A percentile compares a stretch with the other conserved stretches of the same genome.
These are phyloP conservation scores for Hyles vespertilio DNA, from an alignment of 1,140 invertebrate species.

Conservation along the genomic window DNA sequence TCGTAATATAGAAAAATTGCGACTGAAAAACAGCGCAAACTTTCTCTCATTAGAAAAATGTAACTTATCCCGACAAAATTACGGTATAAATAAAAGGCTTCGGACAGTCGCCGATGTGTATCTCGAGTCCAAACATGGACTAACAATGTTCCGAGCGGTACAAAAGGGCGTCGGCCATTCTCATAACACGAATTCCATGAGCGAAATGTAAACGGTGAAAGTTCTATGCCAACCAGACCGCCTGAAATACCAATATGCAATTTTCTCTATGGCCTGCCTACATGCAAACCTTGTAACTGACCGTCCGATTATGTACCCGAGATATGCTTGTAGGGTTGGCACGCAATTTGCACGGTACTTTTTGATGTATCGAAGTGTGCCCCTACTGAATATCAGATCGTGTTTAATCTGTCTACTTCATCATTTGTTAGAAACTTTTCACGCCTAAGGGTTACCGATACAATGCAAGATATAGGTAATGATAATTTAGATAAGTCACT, in stretches of 20 bases:
- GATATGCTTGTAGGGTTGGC: background rate
- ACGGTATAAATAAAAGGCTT: too few species aligned
- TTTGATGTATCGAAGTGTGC: too few species aligned
- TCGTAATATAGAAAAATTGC: too few species aligned
- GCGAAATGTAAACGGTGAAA: slow-evolving; percentile 66
- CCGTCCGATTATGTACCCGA: slow-evolving; percentile 4
- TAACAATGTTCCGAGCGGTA: slow-evolving; percentile 14
- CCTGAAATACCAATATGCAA: slow-evolving; percentile 60
- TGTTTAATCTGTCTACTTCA: too few species aligned
- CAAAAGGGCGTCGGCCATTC: slow-evolving; percentile 52
- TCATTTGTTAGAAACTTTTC: too few species aligned
- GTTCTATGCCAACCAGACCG: slow-evolving; percentile 54
- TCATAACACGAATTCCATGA: slow-evolving; percentile 62
- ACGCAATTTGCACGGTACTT: slow-evolving; percentile 1
- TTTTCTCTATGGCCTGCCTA: slow-evolving; percentile 42
- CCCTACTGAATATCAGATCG: too few species aligned
- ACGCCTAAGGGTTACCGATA: too few species aligned
- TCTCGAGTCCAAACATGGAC: slow-evolving; percentile 13
- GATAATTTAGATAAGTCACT: too few species aligned
- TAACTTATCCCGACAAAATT: too few species aligned
- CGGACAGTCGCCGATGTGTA: background rate
- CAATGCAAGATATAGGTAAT: too few species aligned
- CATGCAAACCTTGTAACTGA: slow-evolving; percentile 40
- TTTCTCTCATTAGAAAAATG: too few species aligned
- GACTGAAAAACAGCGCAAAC: too few species aligned